These are phyloP conservation scores for Troides oblongomaculatus DNA, from an alignment of 2,888 invertebrate species.

Conservation along the genomic window DNA sequence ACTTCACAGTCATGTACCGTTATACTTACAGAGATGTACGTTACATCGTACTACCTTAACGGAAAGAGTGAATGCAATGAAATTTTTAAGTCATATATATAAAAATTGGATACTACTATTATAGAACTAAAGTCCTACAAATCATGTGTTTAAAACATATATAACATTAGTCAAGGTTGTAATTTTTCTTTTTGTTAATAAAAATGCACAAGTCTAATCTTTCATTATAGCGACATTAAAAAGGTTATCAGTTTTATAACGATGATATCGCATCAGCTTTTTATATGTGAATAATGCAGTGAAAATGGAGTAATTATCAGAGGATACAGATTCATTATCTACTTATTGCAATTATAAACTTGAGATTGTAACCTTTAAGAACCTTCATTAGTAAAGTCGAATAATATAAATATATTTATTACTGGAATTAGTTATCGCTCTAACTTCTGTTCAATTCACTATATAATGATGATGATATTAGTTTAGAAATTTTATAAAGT, in stretches of 20 bases:
- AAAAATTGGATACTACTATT: too few species aligned
- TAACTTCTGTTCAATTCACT: not conserved
- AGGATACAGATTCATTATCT: not conserved
- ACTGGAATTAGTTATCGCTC: not conserved
- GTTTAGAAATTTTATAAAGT: too few species aligned
- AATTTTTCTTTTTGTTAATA: not conserved
- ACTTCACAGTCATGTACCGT: slow-evolving; percentile 30
- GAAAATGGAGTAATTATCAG: slow-evolving; percentile 1
- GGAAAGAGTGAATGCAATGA: not conserved
- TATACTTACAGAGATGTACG: slow-evolving; percentile 13
- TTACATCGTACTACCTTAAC: not conserved
- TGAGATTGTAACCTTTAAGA: not conserved
- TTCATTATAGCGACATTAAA: slow-evolving; percentile 2
- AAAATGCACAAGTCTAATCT: not conserved
- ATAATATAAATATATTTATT: not conserved
- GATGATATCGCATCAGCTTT: not conserved
- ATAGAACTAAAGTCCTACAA: too few species aligned
- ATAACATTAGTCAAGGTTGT: too few species aligned
- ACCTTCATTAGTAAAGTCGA: not conserved
- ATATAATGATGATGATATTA: not conserved
- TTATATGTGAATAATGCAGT: not conserved
- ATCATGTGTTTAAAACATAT: too few species aligned
- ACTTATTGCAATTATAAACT: slow-evolving; percentile 1
- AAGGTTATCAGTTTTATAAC: not conserved
- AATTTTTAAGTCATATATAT: too few species aligned